A percentile compares a stretch with the other conserved stretches of the same genome.
Conservation (phyloP, 1,140 invertebrate species). For the Calephelis nemesis region DNA sequence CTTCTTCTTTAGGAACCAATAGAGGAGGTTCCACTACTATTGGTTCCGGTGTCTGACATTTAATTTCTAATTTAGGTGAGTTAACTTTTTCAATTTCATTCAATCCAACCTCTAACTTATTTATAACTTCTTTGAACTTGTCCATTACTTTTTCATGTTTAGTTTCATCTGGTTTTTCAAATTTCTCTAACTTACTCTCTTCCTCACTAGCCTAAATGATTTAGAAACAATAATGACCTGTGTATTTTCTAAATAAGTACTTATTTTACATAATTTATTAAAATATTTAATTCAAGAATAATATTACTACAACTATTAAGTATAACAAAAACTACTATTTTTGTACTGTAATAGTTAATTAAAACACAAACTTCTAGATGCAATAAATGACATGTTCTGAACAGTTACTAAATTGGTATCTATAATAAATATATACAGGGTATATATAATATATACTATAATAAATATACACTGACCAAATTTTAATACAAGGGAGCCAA, state of each 20-base stretch:
- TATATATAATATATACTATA: too few relatives aligned
- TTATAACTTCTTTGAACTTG: conserved; percentile 65
- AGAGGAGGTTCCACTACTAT: not conserved
- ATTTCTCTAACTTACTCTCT: conserved; percentile 57
- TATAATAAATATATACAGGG: too few relatives aligned
- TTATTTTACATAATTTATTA: too few relatives aligned
- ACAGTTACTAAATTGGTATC: too few relatives aligned
- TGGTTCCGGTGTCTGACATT: conserved; percentile 26
- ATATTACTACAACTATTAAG: too few relatives aligned
- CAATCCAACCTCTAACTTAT: conserved; percentile 57
- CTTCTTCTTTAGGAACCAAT: not conserved
- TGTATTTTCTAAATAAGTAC: not conserved
- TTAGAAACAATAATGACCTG: too few relatives aligned
- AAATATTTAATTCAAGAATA: too few relatives aligned
- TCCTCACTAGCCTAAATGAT: conserved; percentile 35
- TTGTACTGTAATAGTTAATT: too few relatives aligned
- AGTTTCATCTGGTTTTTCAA: conserved; percentile 53
- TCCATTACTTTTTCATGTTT: conserved; percentile 61
- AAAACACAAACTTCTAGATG: too few relatives aligned
- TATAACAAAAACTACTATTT: too few relatives aligned
- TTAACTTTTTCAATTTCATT: conserved; percentile 38
- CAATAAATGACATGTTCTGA: not conserved
- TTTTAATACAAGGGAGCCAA: too few relatives aligned
- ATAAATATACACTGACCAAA: too few relatives aligned
- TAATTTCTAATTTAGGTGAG: conserved; percentile 38